These are phyloP conservation scores for Apocrypta bakeri DNA, from an alignment of 1,140 invertebrate genomes.

Conservation along the genomic window DNA sequence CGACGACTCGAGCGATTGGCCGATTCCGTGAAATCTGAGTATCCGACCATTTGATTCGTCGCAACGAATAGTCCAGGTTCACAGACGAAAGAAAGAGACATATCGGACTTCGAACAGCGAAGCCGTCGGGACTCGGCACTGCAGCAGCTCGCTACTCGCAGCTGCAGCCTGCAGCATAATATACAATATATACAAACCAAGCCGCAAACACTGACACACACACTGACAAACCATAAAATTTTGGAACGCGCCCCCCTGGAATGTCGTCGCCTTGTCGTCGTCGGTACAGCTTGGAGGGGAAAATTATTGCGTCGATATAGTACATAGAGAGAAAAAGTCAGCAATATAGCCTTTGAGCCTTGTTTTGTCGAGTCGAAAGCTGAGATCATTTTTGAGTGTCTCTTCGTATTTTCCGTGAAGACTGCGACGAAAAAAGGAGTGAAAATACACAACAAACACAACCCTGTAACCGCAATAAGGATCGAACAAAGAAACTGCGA, in stretches of 20 bases:
- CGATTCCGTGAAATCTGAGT: neutral
- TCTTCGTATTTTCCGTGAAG: neutral
- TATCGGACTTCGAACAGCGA: neutral
- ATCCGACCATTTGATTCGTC: slow-evolving; percentile 3
- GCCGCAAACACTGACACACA: neutral
- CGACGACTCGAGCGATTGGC: slow-evolving; percentile 7
- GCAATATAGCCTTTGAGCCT: neutral
- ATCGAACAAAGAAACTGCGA: slow-evolving; percentile 34
- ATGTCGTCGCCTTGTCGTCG: neutral
- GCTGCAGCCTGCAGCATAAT: slow-evolving; percentile 31
- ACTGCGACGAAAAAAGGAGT: slow-evolving; percentile 7
- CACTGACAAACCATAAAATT: slow-evolving; percentile 33
- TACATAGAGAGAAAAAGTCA: neutral
- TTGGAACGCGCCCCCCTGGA: slow-evolving; percentile 31
- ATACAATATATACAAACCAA: slow-evolving; percentile 21
- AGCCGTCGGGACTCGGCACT: neutral
- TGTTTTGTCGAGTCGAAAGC: neutral
- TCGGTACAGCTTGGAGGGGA: neutral
- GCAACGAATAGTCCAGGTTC: neutral
- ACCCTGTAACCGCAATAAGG: slow-evolving; percentile 3
- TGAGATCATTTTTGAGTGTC: too few relatives aligned
- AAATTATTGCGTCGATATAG: neutral
- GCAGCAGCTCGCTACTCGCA: too few relatives aligned
- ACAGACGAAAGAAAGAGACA: neutral
- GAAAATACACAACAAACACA: neutral